A percentile compares a stretch with the other conserved stretches of the same genome.
Conservation (phyloP, 2,888 invertebrate species). For the Oscheius sp. region DNA sequence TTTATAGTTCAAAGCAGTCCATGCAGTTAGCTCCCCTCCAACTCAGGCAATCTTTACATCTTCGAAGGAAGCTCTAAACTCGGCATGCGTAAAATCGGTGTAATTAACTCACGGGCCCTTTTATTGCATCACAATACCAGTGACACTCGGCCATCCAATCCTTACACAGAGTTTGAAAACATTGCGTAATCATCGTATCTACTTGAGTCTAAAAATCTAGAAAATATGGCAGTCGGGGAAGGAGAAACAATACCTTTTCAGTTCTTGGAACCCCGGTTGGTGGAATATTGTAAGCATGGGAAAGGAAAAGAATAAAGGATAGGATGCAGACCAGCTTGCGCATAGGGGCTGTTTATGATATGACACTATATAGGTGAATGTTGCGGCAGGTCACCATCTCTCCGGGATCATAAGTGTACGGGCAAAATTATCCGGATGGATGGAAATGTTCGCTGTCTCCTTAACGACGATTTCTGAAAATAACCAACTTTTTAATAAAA, state of each 20-base stretch:
- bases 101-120: constrained; percentile 53
- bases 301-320: not conserved
- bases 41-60: constrained; percentile 64
- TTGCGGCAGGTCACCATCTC: too few relatives aligned
- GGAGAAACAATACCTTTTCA: constrained; percentile 23
- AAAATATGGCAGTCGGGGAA: not conserved
- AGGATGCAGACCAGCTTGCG: constrained; percentile 14
- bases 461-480: too few relatives aligned
- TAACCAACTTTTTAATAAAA: too few relatives aligned
- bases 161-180: constrained; percentile 65
- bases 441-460: too few relatives aligned
- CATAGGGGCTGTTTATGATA: constrained; percentile 12
- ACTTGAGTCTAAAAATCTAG: constrained; percentile 45
- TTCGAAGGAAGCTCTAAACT: constrained; percentile 52
- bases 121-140: constrained; percentile 65
- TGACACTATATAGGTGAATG: constrained; percentile 2
- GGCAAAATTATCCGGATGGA: constrained; percentile 8
- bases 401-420: not conserved
- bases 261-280: constrained; percentile 54
- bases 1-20: constrained; percentile 65
- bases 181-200: constrained; percentile 64
- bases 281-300: constrained; percentile 53
- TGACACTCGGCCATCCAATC: constrained; percentile 69
- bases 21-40: constrained; percentile 63
- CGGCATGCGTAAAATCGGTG: not conserved